Evolutionary conservation across 1,140 invertebrate genomes (phyloP), one percentile per base, ranked within the genome.

Genomic region (Musca vetustissima): DNA sequence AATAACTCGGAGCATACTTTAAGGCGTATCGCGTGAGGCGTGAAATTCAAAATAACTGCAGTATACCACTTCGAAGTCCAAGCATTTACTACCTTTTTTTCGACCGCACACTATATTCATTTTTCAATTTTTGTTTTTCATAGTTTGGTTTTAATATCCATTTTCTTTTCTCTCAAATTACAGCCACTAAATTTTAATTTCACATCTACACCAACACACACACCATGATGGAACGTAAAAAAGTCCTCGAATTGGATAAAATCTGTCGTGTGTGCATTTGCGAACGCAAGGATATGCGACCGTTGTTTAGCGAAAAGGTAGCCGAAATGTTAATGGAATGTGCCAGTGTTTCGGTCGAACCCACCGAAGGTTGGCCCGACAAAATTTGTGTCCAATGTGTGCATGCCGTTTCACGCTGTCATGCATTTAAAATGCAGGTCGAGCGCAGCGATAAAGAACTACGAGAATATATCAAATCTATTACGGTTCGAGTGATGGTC

Each of bases 241-340:
- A 80, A 59, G 76, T 77, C 25, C 66, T 81, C 21, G 79, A 84
- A 70, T 75, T 88, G 72, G 86, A 87, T 69, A 87, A 87, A 79
- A 87, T 87, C 70, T 88, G 87, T 80, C 85, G 87, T n/a, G 84
- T 86, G 32, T 88, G 87, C 79, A 84, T 87, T 71, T 81, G 85
- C 69, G 84, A 86, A 71, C 87, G 87, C 71, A 88, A 87, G 75
- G 87, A 87, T 72, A 88, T 88, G 86, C 83, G 86, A 70, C 86
- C 86, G 24, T 71, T 88, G 53, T 87, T 87, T 73, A 86, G 86
- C 70, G 86, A 88, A 71, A 84, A 87, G 64, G 85, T 87, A 21
- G 85, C 86, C 13, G 87, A 86, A 68, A 87, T 88, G 87, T 71
- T 88, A 69, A 87, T 87, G 86, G 85, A 85, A 67, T 87, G 86